Evolutionary conservation across 1,140 invertebrate genomes (phyloP).

Genomic region (Hirudo medicinalis): DNA sequence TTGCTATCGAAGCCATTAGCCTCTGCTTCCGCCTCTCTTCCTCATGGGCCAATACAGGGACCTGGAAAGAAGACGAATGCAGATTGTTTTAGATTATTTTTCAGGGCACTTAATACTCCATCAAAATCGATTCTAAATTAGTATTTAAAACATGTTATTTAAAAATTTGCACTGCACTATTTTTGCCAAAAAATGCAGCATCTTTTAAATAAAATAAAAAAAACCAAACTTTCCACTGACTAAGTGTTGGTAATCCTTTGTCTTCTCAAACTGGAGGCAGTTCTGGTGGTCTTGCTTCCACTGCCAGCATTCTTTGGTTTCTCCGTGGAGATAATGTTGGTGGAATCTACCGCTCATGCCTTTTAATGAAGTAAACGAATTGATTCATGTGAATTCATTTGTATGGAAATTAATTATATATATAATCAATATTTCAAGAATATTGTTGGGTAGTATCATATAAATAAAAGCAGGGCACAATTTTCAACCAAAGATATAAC

Average conservation of each 20-base stretch:
- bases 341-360: constrained; percentile 58
- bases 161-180: background rate
- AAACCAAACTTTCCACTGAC: constrained; percentile 43
- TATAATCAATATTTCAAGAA: background rate
- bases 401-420: no score
- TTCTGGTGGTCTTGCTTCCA: constrained; percentile 65
- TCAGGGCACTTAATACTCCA: background rate
- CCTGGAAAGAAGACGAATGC: constrained; percentile 42
- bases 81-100: background rate
- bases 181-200: no score
- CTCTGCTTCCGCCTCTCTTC: constrained; percentile 48
- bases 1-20: constrained; percentile 52
- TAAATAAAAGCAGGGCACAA: background rate
- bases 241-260: constrained; percentile 50
- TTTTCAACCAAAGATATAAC: background rate
- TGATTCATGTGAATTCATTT: background rate
- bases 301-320: constrained; percentile 55
- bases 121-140: background rate
- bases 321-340: constrained; percentile 68
- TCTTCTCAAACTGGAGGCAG: constrained; percentile 54
- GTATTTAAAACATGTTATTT: no score
- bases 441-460: background rate
- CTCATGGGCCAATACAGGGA: constrained; percentile 58
- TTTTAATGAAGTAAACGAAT: constrained; percentile 16
- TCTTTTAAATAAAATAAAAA: constrained; percentile 2